Conservation (phyloP, 2,113 vertebrate species). For the Actenoides hombroni region DNA sequence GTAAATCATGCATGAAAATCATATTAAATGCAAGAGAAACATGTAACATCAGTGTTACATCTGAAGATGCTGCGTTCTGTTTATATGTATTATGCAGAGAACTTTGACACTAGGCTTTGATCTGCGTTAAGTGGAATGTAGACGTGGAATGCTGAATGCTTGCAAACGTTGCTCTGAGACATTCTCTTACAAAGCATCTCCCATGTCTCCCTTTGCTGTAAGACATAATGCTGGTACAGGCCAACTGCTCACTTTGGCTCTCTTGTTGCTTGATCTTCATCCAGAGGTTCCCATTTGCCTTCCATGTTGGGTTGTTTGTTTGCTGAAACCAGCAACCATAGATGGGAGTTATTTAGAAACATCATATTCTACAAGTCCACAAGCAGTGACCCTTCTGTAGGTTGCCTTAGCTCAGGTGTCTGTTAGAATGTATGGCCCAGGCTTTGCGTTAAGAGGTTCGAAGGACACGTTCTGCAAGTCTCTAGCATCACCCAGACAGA, state of each 20-base stretch:
- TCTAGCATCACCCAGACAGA: not conserved
- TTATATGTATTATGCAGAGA: not conserved
- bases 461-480: not conserved
- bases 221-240: not conserved
- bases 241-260: not conserved
- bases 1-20: not conserved
- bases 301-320: not conserved
- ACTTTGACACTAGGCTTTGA: conserved; percentile 49
- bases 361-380: fast-evolving
- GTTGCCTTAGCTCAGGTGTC: not conserved
- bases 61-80: not conserved
- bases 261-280: not conserved
- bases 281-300: not conserved
- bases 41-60: not conserved
- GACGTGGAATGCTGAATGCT: not conserved
- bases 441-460: not conserved
- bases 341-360: not conserved
- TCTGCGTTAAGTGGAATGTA: not conserved
- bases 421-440: fast-evolving
- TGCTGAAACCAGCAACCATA: not conserved
- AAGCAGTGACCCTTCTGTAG: fast-evolving
- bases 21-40: not conserved
- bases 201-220: not conserved
- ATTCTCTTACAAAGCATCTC: not conserved
- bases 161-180: conserved; percentile 7